Evolutionary conservation across 2,113 vertebrate genomes (phyloP).

Genomic region (Rafetus swinhoei): DNA sequence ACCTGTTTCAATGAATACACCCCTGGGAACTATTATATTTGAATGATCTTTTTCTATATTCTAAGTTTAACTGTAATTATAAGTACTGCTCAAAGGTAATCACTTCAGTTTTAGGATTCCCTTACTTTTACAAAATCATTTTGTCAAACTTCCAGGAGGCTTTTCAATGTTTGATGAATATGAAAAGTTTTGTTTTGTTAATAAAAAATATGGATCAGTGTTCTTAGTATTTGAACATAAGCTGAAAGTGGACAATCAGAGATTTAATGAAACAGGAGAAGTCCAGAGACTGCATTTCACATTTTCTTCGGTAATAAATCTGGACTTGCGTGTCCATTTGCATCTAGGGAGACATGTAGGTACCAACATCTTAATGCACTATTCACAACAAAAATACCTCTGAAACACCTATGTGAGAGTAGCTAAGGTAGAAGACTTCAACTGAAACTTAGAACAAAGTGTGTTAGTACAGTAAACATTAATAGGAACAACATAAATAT

Average conservation of each 20-base stretch:
- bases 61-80: slow-evolving; percentile 37
- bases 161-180: background rate
- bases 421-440: background rate
- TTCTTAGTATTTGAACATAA: slow-evolving; percentile 8
- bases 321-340: background rate
- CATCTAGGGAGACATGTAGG: background rate
- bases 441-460: background rate
- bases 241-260: background rate
- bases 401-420: background rate
- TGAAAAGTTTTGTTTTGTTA: background rate
- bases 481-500: background rate
- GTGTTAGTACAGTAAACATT: slow-evolving; percentile 8
- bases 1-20: slow-evolving; percentile 39
- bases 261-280: background rate
- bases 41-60: slow-evolving; percentile 30
- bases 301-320: background rate
- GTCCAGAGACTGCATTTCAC: background rate
- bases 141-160: background rate
- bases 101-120: background rate
- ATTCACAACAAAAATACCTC: background rate
- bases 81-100: background rate
- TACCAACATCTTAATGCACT: background rate
- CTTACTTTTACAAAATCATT: background rate
- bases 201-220: background rate
- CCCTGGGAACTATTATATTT: slow-evolving; percentile 8